Conservation (phyloP, 2,888 invertebrate genomes). For the Barypeithes pellucidus region DNA sequence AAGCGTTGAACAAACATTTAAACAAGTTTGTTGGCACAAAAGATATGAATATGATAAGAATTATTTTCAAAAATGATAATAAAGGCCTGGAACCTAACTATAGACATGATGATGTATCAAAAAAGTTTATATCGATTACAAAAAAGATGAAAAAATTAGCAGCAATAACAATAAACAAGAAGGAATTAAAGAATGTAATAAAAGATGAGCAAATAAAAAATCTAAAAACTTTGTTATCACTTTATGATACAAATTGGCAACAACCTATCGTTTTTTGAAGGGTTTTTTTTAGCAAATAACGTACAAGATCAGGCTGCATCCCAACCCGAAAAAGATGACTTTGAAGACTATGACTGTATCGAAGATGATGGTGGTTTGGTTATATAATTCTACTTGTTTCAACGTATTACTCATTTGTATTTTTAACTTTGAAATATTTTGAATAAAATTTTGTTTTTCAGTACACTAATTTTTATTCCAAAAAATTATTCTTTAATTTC, state of each 20-base stretch:
- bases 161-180: neutral
- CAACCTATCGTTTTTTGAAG: constrained; percentile 1
- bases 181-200: constrained; percentile 9
- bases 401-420: neutral
- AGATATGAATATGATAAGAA: constrained; percentile 4
- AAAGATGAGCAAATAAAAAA: constrained; percentile 11
- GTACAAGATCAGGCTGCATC: neutral
- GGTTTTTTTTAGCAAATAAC: neutral
- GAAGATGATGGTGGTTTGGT: constrained; percentile 8
- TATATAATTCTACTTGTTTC: constrained; percentile 1
- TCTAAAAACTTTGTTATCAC: neutral
- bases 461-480: constrained; percentile 7
- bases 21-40: constrained; percentile 13
- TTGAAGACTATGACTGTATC: constrained; percentile 1
- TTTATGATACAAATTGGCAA: constrained; percentile 15
- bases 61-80: constrained; percentile 4
- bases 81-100: constrained; percentile 5
- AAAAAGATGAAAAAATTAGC: constrained; percentile 6
- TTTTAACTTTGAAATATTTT: neutral
- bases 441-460: neutral
- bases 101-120: constrained; percentile 7
- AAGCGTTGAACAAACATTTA: constrained; percentile 7
- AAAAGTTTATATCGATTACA: neutral
- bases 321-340: constrained; percentile 2
- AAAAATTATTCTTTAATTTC: neutral